Conservation (phyloP, 2,888 invertebrate genomes). For the Eristalis pertinax region DNA sequence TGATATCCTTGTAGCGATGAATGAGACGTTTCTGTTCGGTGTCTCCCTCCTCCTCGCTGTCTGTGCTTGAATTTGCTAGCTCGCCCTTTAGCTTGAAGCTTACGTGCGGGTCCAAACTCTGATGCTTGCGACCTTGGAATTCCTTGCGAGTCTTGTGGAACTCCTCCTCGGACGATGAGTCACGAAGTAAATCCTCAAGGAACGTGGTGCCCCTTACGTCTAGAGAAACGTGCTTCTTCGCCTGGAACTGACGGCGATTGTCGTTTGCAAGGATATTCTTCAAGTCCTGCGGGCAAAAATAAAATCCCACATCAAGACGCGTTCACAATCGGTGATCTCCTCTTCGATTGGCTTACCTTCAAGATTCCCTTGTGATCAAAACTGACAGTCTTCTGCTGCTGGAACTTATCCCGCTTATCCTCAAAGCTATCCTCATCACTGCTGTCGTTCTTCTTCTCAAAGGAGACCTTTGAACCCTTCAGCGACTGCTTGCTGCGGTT, state of each 20-base stretch:
- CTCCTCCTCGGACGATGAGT: conserved; percentile 81
- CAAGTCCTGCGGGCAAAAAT: conserved; percentile 76
- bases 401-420: conserved; percentile 80
- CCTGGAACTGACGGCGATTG: conserved; percentile 81
- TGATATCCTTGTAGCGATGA: conserved; percentile 80
- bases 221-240: conserved; percentile 81
- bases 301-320: background rate
- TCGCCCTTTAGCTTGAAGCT: conserved; percentile 81
- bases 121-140: conserved; percentile 81
- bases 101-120: conserved; percentile 81
- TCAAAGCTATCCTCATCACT: conserved; percentile 81
- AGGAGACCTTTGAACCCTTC: conserved; percentile 81
- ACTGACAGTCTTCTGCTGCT: conserved; percentile 81
- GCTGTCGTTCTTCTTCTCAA: conserved; percentile 78
- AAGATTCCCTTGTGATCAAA: conserved; percentile 81
- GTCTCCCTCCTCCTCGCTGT: conserved; percentile 80
- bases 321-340: background rate
- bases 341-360: conserved; percentile 74
- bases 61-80: conserved; percentile 78
- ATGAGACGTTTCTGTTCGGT: conserved; percentile 80
- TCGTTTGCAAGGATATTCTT: conserved; percentile 79
- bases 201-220: conserved; percentile 80
- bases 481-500: conserved; percentile 79
- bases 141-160: conserved; percentile 80
- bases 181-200: conserved; percentile 80